Conservation (phyloP, 2,113 vertebrate species). For the Odobenus rosmarus region DNA sequence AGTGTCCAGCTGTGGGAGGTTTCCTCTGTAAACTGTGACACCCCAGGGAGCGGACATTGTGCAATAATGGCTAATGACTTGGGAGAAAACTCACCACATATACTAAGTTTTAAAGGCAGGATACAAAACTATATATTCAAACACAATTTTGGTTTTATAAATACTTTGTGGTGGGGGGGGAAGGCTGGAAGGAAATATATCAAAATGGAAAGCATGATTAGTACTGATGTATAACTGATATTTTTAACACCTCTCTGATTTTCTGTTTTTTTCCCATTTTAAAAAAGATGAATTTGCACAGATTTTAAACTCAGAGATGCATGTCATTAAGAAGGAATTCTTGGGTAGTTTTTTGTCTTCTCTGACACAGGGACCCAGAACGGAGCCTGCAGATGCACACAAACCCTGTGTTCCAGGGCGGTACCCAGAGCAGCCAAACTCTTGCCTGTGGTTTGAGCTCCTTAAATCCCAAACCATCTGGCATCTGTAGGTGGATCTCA, state of each 20-base stretch:
- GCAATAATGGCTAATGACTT: not conserved
- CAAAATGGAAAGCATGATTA: not conserved
- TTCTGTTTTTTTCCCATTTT: not conserved
- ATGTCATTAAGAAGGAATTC: not conserved
- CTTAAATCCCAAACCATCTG: constrained; percentile 59
- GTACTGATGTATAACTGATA: not conserved
- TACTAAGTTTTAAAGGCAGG: not conserved
- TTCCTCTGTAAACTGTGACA: not conserved
- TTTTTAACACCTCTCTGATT: not conserved
- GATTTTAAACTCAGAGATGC: not conserved
- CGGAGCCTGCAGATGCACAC: constrained; percentile 65
- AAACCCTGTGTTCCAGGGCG: not conserved
- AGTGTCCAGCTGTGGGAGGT: not conserved
- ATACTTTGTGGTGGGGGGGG: not conserved
- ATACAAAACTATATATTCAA: not conserved
- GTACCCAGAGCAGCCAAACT: constrained; percentile 41
- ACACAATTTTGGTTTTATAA: not conserved
- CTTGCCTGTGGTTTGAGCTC: constrained; percentile 68
- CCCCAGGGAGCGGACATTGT: not conserved
- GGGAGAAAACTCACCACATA: not conserved
- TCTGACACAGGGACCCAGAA: constrained; percentile 63
- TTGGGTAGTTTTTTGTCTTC: not conserved
- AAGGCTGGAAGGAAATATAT: not conserved
- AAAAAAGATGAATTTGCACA: not conserved
- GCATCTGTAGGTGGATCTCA: constrained; percentile 57